These are phyloP conservation scores for Xestobium rufovillosum DNA, from an alignment of 2,888 invertebrate species.

Conservation along the genomic window DNA sequence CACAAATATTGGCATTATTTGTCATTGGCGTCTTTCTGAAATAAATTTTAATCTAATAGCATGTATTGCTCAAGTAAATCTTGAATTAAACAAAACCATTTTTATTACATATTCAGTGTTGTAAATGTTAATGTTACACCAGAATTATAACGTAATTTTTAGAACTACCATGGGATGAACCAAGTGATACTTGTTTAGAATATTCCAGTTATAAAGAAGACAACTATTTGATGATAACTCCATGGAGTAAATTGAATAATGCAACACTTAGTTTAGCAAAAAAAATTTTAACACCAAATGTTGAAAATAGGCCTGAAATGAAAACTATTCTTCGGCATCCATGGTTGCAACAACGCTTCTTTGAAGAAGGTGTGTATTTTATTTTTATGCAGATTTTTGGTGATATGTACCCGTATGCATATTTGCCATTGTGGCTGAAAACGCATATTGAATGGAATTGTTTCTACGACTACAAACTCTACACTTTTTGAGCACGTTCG, in stretches of 20 bases:
- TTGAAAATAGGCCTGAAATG: constrained; percentile 59
- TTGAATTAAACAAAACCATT: too few relatives aligned
- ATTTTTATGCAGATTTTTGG: background rate
- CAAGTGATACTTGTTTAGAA: constrained; percentile 60
- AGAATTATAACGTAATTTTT: constrained; percentile 20
- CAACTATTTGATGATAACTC: constrained; percentile 56
- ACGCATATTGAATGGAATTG: too few relatives aligned
- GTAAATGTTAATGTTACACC: constrained; percentile 4
- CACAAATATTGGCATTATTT: too few relatives aligned
- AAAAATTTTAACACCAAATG: constrained; percentile 63
- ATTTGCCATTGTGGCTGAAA: too few relatives aligned
- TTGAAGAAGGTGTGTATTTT: constrained; percentile 40
- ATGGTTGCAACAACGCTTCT: constrained; percentile 55
- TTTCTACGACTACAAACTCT: too few relatives aligned
- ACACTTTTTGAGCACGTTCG: too few relatives aligned
- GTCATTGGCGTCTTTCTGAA: too few relatives aligned
- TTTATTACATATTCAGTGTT: too few relatives aligned
- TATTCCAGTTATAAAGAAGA: constrained; percentile 69
- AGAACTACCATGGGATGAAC: constrained; percentile 96
- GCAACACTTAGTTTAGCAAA: constrained; percentile 67
- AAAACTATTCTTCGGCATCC: constrained; percentile 64
- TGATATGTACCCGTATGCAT: too few relatives aligned
- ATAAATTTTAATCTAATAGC: too few relatives aligned
- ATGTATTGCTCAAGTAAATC: too few relatives aligned
- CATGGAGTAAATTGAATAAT: constrained; percentile 77